Percentiles rank a stretch among this genome's conserved stretches.
These are phyloP conservation scores for Hucho hucho DNA, from an alignment of 2,113 vertebrate species.

Conservation along the genomic window DNA sequence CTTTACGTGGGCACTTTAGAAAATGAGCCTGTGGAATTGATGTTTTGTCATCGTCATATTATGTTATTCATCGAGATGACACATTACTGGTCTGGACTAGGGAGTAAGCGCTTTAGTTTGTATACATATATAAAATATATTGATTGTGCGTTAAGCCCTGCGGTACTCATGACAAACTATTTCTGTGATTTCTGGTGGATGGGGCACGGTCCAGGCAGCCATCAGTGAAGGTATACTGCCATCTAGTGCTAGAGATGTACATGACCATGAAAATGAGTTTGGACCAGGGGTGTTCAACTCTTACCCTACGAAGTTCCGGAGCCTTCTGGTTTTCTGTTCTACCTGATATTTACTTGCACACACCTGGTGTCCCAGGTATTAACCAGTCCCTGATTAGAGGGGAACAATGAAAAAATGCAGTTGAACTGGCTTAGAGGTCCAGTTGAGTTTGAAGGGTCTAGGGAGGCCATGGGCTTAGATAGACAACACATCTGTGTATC, in stretches of 20 bases:
- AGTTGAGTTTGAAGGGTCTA: too few relatives aligned
- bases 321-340: too few relatives aligned
- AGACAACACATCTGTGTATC: not conserved
- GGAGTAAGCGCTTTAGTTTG: constrained; percentile 23
- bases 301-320: too few relatives aligned
- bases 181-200: constrained; percentile 31
- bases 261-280: not conserved
- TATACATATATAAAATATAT: constrained; percentile 45
- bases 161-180: constrained; percentile 48
- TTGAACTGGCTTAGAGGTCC: too few relatives aligned
- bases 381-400: too few relatives aligned
- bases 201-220: not conserved
- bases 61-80: constrained; percentile 51
- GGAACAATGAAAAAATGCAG: too few relatives aligned
- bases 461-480: not conserved
- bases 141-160: constrained; percentile 35
- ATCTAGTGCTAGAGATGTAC: constrained; percentile 51
- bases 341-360: too few relatives aligned
- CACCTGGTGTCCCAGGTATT: too few relatives aligned
- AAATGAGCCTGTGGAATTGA: constrained; percentile 57
- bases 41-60: constrained; percentile 51
- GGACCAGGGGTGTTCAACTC: not conserved
- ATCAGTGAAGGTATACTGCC: constrained; percentile 42
- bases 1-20: constrained; percentile 47
- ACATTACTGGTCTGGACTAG: constrained; percentile 33